Evolutionary conservation across 2,888 invertebrate species (phyloP).

Genomic region (Caenorhabditis sp.): DNA sequence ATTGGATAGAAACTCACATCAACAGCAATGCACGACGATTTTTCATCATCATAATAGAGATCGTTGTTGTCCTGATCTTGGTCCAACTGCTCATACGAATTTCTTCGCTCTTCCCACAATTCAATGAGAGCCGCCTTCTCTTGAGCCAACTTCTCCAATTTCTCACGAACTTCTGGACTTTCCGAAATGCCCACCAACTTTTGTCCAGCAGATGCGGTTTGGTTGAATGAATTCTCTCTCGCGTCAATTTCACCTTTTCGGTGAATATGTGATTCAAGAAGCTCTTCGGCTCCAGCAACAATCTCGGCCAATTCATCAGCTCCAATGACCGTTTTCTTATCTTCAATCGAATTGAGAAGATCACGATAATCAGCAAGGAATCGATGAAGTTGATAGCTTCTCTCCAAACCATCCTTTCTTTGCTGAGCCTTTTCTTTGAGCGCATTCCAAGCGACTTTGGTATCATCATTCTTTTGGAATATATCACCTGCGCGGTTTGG

Average conservation of each 20-base stretch:
- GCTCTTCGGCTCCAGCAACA: conserved; percentile 96
- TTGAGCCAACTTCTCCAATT: conserved; percentile 71
- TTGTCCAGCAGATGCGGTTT: conserved; percentile 87
- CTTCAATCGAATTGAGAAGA: conserved; percentile 82
- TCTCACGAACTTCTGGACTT: conserved; percentile 79
- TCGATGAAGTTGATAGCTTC: conserved; percentile 91
- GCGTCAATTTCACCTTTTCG: conserved; percentile 98
- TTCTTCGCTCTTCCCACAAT: conserved; percentile 94
- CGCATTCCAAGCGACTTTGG: conserved; percentile 90
- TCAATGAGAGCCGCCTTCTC: conserved; percentile 85
- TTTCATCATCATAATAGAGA: conserved; percentile 79
- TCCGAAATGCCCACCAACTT: conserved; percentile 88
- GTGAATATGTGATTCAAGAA: conserved; percentile 92
- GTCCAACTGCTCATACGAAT: conserved; percentile 97
- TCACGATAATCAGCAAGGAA: conserved; percentile 91
- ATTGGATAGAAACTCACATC: too few species aligned
- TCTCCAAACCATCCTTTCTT: conserved; percentile 78
- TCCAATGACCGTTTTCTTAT: conserved; percentile 82
- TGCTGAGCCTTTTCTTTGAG: conserved; percentile 81
- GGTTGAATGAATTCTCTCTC: conserved; percentile 90
- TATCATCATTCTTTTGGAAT: conserved; percentile 76
- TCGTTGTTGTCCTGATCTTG: too few species aligned
- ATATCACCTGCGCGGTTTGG: conserved; percentile 79
- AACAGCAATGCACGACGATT: too few species aligned
- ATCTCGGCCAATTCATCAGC: conserved; percentile 98